Evolutionary conservation across 30 jellyfish, hydroid and myxozoan genomes (phyloP), one percentile per base, ranked within the genome.

Genomic region (Morbakka virulenta): DNA sequence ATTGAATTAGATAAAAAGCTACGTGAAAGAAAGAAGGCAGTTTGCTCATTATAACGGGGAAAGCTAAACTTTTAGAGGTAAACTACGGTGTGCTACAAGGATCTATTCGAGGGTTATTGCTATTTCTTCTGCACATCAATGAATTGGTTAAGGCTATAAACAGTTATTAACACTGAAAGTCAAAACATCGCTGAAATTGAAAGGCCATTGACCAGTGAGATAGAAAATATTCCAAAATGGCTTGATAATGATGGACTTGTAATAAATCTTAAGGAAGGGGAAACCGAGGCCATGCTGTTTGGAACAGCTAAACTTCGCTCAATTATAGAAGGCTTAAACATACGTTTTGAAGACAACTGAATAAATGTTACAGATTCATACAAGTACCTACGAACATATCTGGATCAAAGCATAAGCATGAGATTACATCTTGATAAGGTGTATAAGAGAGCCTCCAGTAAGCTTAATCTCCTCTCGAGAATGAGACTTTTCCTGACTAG

Each of bases 151-250:
- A 47, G 47, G 22, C 49, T 34, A 49, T 70, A 35, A 70, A 34
- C n/a, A n/a, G n/a, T n/a, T n/a, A n/a, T n/a, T n/a, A n/a, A n/a
- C n/a, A n/a, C n/a, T 28, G 85, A 67, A 73, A 73, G 74, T 73
- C 74, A 49, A 73, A 73, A 69, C 62, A 64, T 77, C 89, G 49
- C 51, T 64, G 90, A 79, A 51, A 64, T 66, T 64, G 90, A 79
- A 51, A 64, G 72, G 69, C 47, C 73, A 9, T 49, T 65, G 90
- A 79, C 90, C 82, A 65, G 52, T 79, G 83, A 79, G 76, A 79
- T 67, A 82, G 67, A 49, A 51, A 79, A 62, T 64, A 77, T 64
- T 77, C 64, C 71, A 2, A 75, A 64, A 62, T 77, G 88, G 88
- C 80, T 77, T 22, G 88, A 77, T 47, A 64, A 77, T 63, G 64